Conservation (phyloP, 2,888 invertebrate genomes). For the Meandrusa payeni region DNA sequence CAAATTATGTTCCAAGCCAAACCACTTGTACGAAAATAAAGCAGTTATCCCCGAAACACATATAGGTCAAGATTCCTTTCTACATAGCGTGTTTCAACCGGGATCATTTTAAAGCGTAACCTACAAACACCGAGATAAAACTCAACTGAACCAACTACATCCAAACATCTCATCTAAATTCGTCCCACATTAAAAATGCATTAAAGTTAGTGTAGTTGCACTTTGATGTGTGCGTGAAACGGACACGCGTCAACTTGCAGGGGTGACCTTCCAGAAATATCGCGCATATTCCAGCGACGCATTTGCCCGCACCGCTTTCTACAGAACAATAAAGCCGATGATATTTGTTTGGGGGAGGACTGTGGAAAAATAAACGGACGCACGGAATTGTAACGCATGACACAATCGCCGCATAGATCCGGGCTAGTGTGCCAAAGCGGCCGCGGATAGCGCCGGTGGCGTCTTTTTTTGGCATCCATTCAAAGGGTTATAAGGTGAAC, state of each 20-base stretch:
- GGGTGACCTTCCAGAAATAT: conserved; percentile 62
- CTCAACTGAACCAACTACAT: too few species aligned
- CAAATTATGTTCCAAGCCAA: too few species aligned
- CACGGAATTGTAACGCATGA: conserved; percentile 66
- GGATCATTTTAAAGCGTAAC: conserved; percentile 27
- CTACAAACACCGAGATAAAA: too few species aligned
- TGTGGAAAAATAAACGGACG: conserved; percentile 58
- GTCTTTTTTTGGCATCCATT: conserved; percentile 66
- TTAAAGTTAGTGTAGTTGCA: conserved; percentile 7
- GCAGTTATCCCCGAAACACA: conserved; percentile 26
- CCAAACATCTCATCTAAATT: conserved; percentile 13
- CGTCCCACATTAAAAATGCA: conserved; percentile 12
- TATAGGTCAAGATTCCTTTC: conserved; percentile 41
- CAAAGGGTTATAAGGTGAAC: conserved; percentile 75
- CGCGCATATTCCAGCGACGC: conserved; percentile 33
- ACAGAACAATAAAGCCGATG: conserved; percentile 48
- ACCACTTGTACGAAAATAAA: conserved; percentile 24
- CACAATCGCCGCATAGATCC: conserved; percentile 75
- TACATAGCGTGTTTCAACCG: conserved; percentile 35
- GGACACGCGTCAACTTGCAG: conserved; percentile 37
- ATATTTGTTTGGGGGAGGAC: conserved; percentile 39
- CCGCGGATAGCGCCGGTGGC: conserved; percentile 48
- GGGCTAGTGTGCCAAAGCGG: conserved; percentile 70
- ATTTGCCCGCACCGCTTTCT: conserved; percentile 38
- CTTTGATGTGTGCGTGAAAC: conserved; percentile 16